Percentiles rank a stretch among this genome's conserved stretches.
These are phyloP conservation scores for Bellardia pandia DNA, from an alignment of 2,888 invertebrate genomes.

Conservation along the genomic window DNA sequence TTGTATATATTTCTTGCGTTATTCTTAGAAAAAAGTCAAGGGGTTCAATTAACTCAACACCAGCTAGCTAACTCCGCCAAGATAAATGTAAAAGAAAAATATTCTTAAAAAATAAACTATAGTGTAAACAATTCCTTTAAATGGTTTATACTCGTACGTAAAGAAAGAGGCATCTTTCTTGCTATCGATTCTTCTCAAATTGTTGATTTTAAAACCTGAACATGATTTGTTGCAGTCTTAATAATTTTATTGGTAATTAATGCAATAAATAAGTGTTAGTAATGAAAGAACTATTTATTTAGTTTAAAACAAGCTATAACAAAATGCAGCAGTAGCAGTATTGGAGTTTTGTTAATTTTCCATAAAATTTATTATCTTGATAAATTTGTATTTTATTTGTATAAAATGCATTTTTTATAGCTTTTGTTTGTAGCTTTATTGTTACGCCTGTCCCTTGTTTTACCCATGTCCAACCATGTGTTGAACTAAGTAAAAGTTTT, in stretches of 20 bases:
- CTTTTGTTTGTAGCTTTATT: slow-evolving; percentile 5
- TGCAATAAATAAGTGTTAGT: slow-evolving; percentile 60
- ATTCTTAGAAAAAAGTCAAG: slow-evolving; percentile 8
- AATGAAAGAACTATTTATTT: slow-evolving; percentile 40
- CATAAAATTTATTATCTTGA: slow-evolving; percentile 44
- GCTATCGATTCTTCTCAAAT: slow-evolving; percentile 2
- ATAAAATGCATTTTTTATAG: not conserved
- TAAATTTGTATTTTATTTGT: slow-evolving; percentile 8
- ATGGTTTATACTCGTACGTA: not conserved
- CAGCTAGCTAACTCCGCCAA: not conserved
- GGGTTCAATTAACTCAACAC: slow-evolving; percentile 14
- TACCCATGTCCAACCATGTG: not conserved
- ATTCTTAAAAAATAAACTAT: not conserved
- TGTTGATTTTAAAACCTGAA: slow-evolving; percentile 3
- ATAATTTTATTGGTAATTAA: slow-evolving; percentile 63
- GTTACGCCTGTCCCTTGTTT: not conserved
- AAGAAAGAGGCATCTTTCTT: not conserved
- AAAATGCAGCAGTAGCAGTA: slow-evolving; percentile 13
- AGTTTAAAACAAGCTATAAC: not conserved
- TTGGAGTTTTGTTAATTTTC: not conserved
- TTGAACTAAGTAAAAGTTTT: slow-evolving; percentile 12
- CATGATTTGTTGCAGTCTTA: slow-evolving; percentile 43
- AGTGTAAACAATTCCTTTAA: not conserved
- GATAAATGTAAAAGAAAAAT: not conserved
- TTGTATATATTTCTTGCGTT: not conserved